These are phyloP conservation scores for Pelobates cultripes DNA, from an alignment of 2,797 vertebrate species.

Conservation along the genomic window DNA sequence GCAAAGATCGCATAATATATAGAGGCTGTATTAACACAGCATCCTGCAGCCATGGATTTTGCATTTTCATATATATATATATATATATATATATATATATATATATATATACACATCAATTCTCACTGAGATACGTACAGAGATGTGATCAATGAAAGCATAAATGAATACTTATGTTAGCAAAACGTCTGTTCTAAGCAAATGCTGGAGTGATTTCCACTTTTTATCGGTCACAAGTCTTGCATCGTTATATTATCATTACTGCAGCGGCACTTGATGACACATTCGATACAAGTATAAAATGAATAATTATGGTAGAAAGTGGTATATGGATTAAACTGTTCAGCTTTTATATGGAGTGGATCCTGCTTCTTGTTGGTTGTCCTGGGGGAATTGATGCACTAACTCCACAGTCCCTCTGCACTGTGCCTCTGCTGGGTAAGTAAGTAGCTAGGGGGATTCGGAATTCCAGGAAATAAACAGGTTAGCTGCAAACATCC, in stretches of 20 bases:
- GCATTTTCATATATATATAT: neutral
- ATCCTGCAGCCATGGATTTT: neutral
- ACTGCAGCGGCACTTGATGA: neutral
- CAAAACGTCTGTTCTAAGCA: neutral
- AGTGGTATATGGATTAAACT: conserved; percentile 9
- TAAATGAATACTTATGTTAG: conserved; percentile 27
- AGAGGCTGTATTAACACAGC: neutral
- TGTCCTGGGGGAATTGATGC: conserved; percentile 17
- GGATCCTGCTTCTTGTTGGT: conserved; percentile 35
- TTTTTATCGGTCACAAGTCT: neutral
- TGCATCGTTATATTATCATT: neutral
- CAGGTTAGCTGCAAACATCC: conserved; percentile 29
- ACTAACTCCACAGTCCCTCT: conserved; percentile 18
- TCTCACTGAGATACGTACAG: neutral
- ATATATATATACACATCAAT: too few relatives aligned
- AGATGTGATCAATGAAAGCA: conserved; percentile 7
- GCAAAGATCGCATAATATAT: neutral
- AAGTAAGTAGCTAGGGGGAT: conserved; percentile 42
- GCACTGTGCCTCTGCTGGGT: conserved; percentile 37
- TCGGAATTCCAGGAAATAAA: conserved; percentile 52
- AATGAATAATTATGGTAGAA: neutral
- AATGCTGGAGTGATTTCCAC: neutral
- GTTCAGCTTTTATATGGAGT: conserved; percentile 2
- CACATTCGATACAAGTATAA: neutral
- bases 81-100: too few relatives aligned